phyloP scores from a whole-genome alignment of 2,113 vertebrate species.

The Nyctereutes procyonoides region DNA sequence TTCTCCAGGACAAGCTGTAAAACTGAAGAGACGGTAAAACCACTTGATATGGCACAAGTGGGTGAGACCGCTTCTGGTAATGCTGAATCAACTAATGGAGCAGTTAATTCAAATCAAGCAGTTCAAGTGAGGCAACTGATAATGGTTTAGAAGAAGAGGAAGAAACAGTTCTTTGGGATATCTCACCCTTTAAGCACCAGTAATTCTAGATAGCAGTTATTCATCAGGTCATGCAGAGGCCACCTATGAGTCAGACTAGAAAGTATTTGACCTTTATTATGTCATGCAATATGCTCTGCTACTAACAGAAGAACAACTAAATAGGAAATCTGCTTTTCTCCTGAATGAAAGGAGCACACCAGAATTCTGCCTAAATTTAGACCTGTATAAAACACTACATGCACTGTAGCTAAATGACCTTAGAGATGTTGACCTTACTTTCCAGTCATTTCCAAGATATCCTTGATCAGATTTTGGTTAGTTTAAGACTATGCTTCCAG shows the following conservation, averaged over 20 bases:
- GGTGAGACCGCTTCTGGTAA: slow-evolving; percentile 92
- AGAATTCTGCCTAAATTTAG: slow-evolving; percentile 95
- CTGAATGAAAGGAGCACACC: slow-evolving; percentile 96
- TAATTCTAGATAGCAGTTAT: slow-evolving; percentile 89
- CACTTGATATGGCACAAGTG: slow-evolving; percentile 93
- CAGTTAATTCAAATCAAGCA: slow-evolving; percentile 82
- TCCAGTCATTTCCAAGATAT: slow-evolving; percentile 95
- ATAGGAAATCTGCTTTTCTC: slow-evolving; percentile 93
- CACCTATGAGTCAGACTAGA: slow-evolving; percentile 94
- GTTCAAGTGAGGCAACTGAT: slow-evolving; percentile 84
- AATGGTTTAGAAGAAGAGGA: slow-evolving; percentile 86
- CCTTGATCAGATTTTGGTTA: slow-evolving; percentile 96
- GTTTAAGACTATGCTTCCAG: slow-evolving; percentile 94
- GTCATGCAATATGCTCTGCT: slow-evolving; percentile 96
- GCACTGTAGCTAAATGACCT: slow-evolving; percentile 96
- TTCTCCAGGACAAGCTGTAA: slow-evolving; percentile 92
- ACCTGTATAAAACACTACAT: slow-evolving; percentile 96
- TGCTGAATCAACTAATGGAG: slow-evolving; percentile 89
- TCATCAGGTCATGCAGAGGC: slow-evolving; percentile 77
- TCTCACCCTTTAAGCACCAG: slow-evolving; percentile 81
- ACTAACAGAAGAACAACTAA: slow-evolving; percentile 95
- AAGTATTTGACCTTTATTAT: slow-evolving; percentile 96
- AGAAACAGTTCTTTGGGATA: slow-evolving; percentile 87
- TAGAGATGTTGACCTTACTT: slow-evolving; percentile 95
- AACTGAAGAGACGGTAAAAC: slow-evolving; percentile 93